phyloP scores from a whole-genome alignment of 1,140 invertebrate species.

The Formica exsecta region DNA sequence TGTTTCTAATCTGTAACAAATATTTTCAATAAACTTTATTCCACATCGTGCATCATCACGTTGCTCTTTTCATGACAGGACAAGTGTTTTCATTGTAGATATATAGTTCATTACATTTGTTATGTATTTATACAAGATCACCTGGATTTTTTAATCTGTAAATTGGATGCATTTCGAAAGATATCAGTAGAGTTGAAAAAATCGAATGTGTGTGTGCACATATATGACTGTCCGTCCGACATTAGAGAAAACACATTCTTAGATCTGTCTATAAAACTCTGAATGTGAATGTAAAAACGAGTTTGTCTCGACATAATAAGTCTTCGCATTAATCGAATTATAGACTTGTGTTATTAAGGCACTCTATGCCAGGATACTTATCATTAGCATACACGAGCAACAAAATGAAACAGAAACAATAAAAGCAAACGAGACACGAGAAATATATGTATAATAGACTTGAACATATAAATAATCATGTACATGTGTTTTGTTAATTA shows the following conservation, averaged over 20 bases:
- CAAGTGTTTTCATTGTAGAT: slow-evolving; percentile 30
- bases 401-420: slow-evolving; percentile 61
- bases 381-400: slow-evolving; percentile 62
- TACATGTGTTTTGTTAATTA: slow-evolving; percentile 26
- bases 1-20: slow-evolving; percentile 69
- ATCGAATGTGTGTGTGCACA: background rate
- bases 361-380: slow-evolving; percentile 74
- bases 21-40: slow-evolving; percentile 79
- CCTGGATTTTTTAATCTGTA: slow-evolving; percentile 1
- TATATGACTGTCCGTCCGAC: background rate
- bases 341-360: slow-evolving; percentile 69
- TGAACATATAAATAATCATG: slow-evolving; percentile 51
- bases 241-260: slow-evolving; percentile 59
- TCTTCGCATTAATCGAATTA: slow-evolving; percentile 54
- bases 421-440: slow-evolving; percentile 24
- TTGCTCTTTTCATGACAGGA: slow-evolving; percentile 41
- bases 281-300: slow-evolving; percentile 37
- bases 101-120: background rate
- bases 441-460: background rate
- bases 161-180: background rate
- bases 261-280: slow-evolving; percentile 50
- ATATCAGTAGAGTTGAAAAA: slow-evolving; percentile 5
- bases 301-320: slow-evolving; percentile 64
- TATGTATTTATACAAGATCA: background rate
- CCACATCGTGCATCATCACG: slow-evolving; percentile 70